phyloP scores from a whole-genome alignment of 2,113 vertebrate genomes.

The Ardeotis arabs region DNA sequence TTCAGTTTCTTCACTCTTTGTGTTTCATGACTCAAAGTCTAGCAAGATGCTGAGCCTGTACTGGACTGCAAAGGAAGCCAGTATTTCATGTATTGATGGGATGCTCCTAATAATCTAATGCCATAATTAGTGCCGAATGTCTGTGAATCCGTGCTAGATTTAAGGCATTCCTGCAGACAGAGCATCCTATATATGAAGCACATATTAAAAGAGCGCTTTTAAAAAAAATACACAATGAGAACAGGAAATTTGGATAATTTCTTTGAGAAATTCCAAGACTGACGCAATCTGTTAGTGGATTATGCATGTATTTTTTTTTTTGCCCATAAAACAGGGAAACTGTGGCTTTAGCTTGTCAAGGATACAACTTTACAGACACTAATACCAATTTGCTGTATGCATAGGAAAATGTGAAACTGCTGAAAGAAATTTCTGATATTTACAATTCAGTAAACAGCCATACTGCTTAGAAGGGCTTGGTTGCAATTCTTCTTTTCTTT shows the following conservation, averaged over 20 bases:
- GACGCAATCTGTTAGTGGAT: not conserved
- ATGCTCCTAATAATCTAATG: not conserved
- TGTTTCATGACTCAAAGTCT: not conserved
- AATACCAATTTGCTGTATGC: not conserved
- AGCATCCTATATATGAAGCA: not conserved
- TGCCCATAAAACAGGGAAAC: not conserved
- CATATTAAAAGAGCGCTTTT: not conserved
- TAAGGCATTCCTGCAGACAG: not conserved
- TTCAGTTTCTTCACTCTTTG: not conserved
- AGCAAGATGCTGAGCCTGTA: not conserved
- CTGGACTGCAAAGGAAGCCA: not conserved
- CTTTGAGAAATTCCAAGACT: not conserved
- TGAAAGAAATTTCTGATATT: not conserved
- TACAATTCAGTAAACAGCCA: not conserved
- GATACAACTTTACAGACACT: not conserved
- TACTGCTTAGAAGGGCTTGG: not conserved
- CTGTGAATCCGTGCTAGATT: not conserved
- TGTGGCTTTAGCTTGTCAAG: not conserved
- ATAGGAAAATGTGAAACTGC: not conserved
- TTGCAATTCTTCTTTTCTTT: not conserved
- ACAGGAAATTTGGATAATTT: not conserved
- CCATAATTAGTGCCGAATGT: not conserved
- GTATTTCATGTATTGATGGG: fast-evolving
- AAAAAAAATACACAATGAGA: not conserved
- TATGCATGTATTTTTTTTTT: not conserved